Base-by-base conservation (phyloP, 2,113 vertebrate genomes). In the Scomber colias region DNA sequence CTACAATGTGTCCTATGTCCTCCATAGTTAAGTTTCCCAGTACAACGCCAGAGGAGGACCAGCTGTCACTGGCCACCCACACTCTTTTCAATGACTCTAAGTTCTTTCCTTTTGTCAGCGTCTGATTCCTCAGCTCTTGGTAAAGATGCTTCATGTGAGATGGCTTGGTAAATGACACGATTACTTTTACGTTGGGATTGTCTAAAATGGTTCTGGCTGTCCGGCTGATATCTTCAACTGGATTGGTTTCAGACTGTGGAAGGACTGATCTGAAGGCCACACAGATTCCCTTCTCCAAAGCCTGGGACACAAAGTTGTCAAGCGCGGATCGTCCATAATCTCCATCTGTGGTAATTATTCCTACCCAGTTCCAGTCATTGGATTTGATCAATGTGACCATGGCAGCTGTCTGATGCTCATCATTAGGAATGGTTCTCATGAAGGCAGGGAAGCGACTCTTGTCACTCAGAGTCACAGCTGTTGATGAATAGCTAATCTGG, bases 51-150 rank as follows among this genome's bases (percentile, higher is more conserved):
- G 95, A 89, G 2, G 92, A 90, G 0, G 97, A 96, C 97, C 97
- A 99, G 27, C 92, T 95, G 79, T 97, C 96, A 53, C 96, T 97
- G n/a, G 96, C 97, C 88, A 99, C 91, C 97, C 97, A 98, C 11
- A 96, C 85, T 88, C 95, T 96, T 40, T 84, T 93, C 76, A 96
- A 91, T 0, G 94, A 44, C 13, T 50, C 11, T 1, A 50, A 1
- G 85, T 45, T 57, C 85, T 61, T 75, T 24, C 90, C 87, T 2
- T 30, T 46, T 68, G 3, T 45, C 31, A 67, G 21, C 0, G 2
- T n/a, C 44, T 76, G 56, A 6, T n/a, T 12, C 45, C 31, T 84
- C 40, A 96, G 92, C 81, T 95, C 93, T 48, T 82, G 57, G 88
- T 95, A 97, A 3, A 99, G 70, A 57, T 71, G 50, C 31, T 84